Evolutionary conservation across 2,888 invertebrate species (phyloP).

Genomic region (Alviniconcha strummeri): DNA sequence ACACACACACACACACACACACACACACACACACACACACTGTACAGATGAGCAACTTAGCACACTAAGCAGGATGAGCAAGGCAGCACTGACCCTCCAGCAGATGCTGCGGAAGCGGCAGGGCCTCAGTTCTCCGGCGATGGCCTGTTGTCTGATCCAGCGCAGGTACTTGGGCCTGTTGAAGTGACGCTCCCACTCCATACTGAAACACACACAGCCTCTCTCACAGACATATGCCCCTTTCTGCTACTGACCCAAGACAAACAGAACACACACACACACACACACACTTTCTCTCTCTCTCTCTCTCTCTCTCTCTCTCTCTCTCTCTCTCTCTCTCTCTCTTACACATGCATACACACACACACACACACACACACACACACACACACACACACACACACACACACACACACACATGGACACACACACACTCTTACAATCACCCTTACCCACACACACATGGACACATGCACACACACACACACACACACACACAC

Average conservation of each 20-base stretch:
- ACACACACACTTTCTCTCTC: neutral
- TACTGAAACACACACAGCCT: conserved; percentile 50
- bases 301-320: neutral
- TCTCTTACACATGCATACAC: neutral
- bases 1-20: no score
- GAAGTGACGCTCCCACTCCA: conserved; percentile 72
- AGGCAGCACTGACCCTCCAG: conserved; percentile 67
- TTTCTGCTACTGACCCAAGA: no score
- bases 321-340: neutral
- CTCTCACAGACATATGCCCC: no score
- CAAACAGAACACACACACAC: no score
- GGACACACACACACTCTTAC: neutral
- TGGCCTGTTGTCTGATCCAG: conserved; percentile 58
- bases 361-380: neutral
- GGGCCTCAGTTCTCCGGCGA: conserved; percentile 68
- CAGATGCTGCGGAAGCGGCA: conserved; percentile 71
- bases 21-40: no score
- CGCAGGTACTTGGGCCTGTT: conserved; percentile 59
- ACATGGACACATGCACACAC: neutral
- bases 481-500: neutral
- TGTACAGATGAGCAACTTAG: no score
- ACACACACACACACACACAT: conserved; percentile 29
- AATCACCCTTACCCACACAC: no score
- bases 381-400: neutral
- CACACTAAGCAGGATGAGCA: no score